Evolutionary conservation across 2,888 invertebrate genomes (phyloP).

Genomic region (Sipunculus nudus): DNA sequence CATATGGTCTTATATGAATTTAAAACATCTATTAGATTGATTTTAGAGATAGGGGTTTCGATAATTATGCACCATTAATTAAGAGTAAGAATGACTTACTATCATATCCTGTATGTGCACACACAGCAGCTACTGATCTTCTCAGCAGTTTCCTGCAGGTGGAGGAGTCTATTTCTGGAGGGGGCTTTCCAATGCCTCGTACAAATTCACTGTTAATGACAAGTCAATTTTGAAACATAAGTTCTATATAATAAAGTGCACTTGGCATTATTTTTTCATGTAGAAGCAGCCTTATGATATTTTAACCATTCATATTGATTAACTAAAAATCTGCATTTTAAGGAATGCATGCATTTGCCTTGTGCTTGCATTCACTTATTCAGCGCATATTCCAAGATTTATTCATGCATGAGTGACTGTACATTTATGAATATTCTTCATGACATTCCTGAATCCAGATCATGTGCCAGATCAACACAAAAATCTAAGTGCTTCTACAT

Average conservation of each 20-base stretch:
- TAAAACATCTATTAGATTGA: not conserved
- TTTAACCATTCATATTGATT: not conserved
- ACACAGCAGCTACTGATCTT: conserved; percentile 61
- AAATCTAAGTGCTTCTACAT: no score
- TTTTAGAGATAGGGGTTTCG: not conserved
- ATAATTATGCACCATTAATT: not conserved
- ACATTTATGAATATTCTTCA: no score
- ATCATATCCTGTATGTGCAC: conserved; percentile 64
- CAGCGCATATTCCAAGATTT: no score
- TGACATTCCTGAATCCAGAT: no score
- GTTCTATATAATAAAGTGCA: no score
- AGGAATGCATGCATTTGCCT: no score
- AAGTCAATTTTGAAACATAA: no score
- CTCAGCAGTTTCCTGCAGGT: conserved; percentile 56
- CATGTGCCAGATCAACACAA: no score
- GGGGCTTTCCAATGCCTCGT: conserved; percentile 52
- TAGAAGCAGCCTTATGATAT: not conserved
- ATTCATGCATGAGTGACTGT: no score
- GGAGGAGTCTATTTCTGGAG: conserved; percentile 55
- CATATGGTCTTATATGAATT: not conserved
- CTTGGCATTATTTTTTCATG: no score
- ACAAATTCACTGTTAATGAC: conserved; percentile 54
- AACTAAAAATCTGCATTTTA: not conserved
- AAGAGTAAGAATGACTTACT: conserved; percentile 48
- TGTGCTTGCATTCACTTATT: no score